Percentiles rank a stretch among this genome's conserved stretches.
phyloP scores from a whole-genome alignment of 2,113 vertebrate species.

The Globicephala melas region DNA sequence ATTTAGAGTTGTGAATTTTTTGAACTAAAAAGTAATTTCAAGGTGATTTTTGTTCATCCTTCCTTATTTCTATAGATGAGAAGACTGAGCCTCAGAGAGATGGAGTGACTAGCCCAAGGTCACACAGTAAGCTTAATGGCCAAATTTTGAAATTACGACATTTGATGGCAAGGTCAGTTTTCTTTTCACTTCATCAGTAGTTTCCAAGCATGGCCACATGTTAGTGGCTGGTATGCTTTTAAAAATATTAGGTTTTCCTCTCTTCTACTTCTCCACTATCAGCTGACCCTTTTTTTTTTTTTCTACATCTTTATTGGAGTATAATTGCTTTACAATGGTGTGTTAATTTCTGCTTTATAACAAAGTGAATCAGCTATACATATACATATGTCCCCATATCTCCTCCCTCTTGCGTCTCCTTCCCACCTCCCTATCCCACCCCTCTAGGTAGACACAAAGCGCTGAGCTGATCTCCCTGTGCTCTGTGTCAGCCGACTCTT shows the following conservation, averaged over 20 bases:
- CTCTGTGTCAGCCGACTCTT: too few species aligned
- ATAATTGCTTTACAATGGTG: too few species aligned
- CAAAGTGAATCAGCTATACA: too few species aligned
- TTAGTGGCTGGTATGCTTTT: background rate
- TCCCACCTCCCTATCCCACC: too few species aligned
- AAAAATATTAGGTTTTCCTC: background rate
- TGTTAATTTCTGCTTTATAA: too few species aligned
- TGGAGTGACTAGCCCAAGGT: background rate
- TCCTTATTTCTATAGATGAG: background rate
- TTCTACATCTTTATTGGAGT: too few species aligned
- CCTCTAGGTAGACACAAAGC: too few species aligned
- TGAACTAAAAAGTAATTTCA: background rate
- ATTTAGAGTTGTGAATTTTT: background rate
- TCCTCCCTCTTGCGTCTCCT: too few species aligned
- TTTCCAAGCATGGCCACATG: background rate
- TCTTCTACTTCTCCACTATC: background rate
- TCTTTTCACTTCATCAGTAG: background rate
- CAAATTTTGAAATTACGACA: background rate
- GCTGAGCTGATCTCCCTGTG: too few species aligned
- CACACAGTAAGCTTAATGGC: background rate
- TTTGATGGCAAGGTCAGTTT: background rate
- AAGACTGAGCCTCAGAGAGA: background rate
- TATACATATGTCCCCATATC: too few species aligned
- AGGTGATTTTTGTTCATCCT: background rate
- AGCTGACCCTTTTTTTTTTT: background rate